A percentile compares a stretch with the other conserved stretches of the same genome.
Evolutionary conservation across 2,888 invertebrate genomes (phyloP).

Genomic region (Erebia aethiops): DNA sequence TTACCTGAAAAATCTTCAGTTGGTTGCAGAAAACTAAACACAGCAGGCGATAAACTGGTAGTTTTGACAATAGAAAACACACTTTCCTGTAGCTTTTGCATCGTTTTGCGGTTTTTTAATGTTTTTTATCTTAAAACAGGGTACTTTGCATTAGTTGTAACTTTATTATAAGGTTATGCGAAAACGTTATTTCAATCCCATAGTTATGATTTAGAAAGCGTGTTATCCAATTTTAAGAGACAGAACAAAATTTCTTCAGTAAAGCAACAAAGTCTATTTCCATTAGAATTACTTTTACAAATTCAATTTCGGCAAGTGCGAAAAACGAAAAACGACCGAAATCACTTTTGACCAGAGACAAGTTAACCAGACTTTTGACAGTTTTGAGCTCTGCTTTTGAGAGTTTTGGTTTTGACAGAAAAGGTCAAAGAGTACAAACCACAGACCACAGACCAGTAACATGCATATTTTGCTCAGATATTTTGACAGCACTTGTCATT

Average conservation of each 20-base stretch:
- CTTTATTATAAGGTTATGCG: conserved; percentile 32
- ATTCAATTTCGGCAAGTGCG: not conserved
- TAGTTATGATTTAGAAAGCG: not conserved
- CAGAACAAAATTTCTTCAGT: conserved; percentile 1
- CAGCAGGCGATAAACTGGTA: conserved; percentile 73
- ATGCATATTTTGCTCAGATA: too few species aligned
- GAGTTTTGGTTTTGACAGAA: too few species aligned
- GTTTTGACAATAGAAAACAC: conserved; percentile 75
- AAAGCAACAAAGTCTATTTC: conserved; percentile 7
- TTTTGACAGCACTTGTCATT: too few species aligned
- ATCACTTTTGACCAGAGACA: not conserved
- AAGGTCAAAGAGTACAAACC: too few species aligned
- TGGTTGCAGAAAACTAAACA: conserved; percentile 75
- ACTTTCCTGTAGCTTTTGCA: conserved; percentile 77
- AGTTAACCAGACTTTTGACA: too few species aligned
- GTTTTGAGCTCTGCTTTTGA: too few species aligned
- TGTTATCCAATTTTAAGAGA: not conserved
- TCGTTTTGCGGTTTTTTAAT: conserved; percentile 39
- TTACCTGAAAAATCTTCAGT: conserved; percentile 67
- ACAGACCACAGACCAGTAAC: too few species aligned
- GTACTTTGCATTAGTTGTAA: conserved; percentile 7
- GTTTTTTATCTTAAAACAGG: conserved; percentile 11
- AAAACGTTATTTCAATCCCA: conserved; percentile 26
- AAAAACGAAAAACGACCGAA: conserved; percentile 2
- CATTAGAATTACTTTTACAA: conserved; percentile 13